These are phyloP conservation scores for Thymelicus acteon DNA, from an alignment of 2,888 invertebrate genomes.

Conservation along the genomic window DNA sequence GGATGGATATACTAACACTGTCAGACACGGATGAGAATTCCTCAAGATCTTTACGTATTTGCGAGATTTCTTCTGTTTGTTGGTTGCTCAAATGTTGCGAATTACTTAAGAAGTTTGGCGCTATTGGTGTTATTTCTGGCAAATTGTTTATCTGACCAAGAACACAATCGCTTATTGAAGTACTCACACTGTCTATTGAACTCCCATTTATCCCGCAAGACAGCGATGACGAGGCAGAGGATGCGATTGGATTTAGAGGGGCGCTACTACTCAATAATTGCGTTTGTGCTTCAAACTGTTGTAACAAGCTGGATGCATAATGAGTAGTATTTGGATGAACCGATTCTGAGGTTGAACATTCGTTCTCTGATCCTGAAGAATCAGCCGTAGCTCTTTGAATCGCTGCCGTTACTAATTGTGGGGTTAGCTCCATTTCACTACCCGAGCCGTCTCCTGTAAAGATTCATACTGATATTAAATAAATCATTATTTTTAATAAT, in stretches of 20 bases:
- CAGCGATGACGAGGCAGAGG: conserved; percentile 56
- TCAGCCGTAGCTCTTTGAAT: conserved; percentile 89
- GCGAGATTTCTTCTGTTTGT: conserved; percentile 78
- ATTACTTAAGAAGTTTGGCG: conserved; percentile 66
- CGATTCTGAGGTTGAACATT: conserved; percentile 82
- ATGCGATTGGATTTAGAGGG: conserved; percentile 64
- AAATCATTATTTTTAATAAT: conserved; percentile 3
- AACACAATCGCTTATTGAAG: conserved; percentile 70
- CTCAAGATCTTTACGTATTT: conserved; percentile 80
- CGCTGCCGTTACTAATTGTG: conserved; percentile 90
- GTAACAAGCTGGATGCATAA: conserved; percentile 90
- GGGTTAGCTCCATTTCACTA: conserved; percentile 91
- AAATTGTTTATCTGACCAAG: conserved; percentile 73
- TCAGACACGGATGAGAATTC: conserved; percentile 76
- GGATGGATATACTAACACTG: conserved; percentile 70
- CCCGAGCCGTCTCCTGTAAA: conserved; percentile 86
- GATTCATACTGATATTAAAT: conserved; percentile 26
- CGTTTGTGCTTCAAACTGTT: conserved; percentile 93
- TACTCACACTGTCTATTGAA: conserved; percentile 65
- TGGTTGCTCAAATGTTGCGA: conserved; percentile 78
- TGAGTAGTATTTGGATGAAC: conserved; percentile 85
- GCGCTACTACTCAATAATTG: conserved; percentile 86
- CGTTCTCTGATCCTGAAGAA: conserved; percentile 90
- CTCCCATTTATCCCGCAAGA: conserved; percentile 59
- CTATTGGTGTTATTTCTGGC: conserved; percentile 69